Percentiles rank a stretch among this genome's conserved stretches.
phyloP scores from a whole-genome alignment of 1,140 invertebrate species.

The Tetramorium simillimum region DNA sequence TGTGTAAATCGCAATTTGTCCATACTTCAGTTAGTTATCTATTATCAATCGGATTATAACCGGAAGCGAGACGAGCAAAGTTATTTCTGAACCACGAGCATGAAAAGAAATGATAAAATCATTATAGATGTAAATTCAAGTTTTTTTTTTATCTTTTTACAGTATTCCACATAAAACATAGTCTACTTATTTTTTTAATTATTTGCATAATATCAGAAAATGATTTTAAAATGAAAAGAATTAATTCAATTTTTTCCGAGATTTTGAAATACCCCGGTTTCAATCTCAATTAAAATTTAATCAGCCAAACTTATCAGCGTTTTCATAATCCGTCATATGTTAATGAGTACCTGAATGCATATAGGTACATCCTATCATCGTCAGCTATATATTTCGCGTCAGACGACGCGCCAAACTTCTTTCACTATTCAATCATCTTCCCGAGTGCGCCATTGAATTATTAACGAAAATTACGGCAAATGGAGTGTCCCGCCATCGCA shows the following conservation, averaged over 20 bases:
- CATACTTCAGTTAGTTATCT: not conserved
- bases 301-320: not conserved
- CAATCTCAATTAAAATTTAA: not conserved
- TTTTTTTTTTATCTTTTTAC: not conserved
- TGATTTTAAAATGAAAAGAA: not conserved
- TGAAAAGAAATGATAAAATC: not conserved
- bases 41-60: not conserved
- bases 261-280: not conserved
- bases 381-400: not conserved
- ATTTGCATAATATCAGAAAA: not conserved
- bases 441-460: conserved; percentile 55
- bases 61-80: not conserved
- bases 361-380: not conserved
- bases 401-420: conserved; percentile 21
- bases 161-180: not conserved
- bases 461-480: conserved; percentile 54
- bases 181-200: not conserved
- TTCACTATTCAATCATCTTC: conserved; percentile 52
- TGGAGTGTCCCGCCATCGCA: conserved; percentile 37
- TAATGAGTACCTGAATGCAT: no score
- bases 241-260: not conserved
- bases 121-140: not conserved
- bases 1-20: not conserved
- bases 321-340: not conserved
- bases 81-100: not conserved